These are phyloP conservation scores for Camptogramma bilineatum DNA, from an alignment of 2,888 invertebrate genomes.

Conservation along the genomic window DNA sequence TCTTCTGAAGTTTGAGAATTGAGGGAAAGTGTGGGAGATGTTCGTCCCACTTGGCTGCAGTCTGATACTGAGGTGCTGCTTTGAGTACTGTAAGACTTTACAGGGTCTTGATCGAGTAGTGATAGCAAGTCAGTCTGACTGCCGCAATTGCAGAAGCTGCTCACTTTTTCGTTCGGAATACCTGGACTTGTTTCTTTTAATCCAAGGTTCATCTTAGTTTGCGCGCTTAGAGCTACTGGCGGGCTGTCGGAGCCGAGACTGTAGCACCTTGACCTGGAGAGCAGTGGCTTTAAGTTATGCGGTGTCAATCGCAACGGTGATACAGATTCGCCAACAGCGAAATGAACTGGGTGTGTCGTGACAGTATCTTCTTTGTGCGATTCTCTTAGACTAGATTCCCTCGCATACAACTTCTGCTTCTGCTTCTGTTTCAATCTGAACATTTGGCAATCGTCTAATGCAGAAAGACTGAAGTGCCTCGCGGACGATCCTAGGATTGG, in stretches of 20 bases:
- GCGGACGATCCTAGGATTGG: conserved; percentile 85
- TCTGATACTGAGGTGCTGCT: conserved; percentile 84
- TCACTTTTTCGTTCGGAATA: conserved; percentile 66
- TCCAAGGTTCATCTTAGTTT: conserved; percentile 87
- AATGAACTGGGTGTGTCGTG: conserved; percentile 83
- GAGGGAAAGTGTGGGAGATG: conserved; percentile 84
- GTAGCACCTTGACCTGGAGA: conserved; percentile 86
- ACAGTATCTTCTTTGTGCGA: conserved; percentile 69
- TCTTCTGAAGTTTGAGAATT: conserved; percentile 87
- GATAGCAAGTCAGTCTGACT: conserved; percentile 90
- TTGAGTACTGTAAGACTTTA: conserved; percentile 74
- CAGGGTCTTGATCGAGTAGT: conserved; percentile 84
- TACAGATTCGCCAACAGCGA: conserved; percentile 89
- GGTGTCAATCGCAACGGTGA: conserved; percentile 75
- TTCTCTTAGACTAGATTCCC: conserved; percentile 79
- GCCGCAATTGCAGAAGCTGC: conserved; percentile 88
- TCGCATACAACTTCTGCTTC: conserved; percentile 74
- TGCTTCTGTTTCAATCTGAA: conserved; percentile 78
- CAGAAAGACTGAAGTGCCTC: conserved; percentile 89
- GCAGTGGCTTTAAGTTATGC: conserved; percentile 56
- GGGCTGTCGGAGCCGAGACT: conserved; percentile 87
- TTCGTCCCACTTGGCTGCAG: conserved; percentile 82
- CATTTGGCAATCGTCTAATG: conserved; percentile 86
- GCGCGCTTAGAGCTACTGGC: conserved; percentile 85
- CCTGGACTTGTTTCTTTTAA: conserved; percentile 82